These are phyloP conservation scores for Egretta garzetta DNA, from an alignment of 2,113 vertebrate genomes.

Conservation along the genomic window DNA sequence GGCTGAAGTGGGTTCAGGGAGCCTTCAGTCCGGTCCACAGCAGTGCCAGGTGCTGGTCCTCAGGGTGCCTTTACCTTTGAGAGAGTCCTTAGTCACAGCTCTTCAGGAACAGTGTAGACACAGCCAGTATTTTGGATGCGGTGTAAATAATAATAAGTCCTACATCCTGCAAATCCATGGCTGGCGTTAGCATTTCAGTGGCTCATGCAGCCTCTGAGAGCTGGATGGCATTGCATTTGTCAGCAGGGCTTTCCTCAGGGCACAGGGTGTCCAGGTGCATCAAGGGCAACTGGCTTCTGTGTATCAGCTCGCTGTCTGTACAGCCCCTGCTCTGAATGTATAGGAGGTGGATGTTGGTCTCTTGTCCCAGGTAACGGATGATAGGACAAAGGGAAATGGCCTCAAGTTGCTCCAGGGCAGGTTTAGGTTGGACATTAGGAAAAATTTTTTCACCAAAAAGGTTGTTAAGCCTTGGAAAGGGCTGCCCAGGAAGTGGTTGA, in stretches of 20 bases:
- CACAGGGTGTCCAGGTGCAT: background rate
- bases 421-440: too few relatives aligned
- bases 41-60: background rate
- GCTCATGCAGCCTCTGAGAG: background rate
- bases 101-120: background rate
- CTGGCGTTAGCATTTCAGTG: background rate
- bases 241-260: background rate
- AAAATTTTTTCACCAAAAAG: too few relatives aligned
- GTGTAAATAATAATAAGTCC: background rate
- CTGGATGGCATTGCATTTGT: background rate
- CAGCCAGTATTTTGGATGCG: background rate
- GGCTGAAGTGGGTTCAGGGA: background rate
- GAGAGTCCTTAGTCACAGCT: rapidly evolving
- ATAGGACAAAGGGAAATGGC: too few relatives aligned
- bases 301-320: background rate
- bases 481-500: too few relatives aligned
- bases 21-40: background rate
- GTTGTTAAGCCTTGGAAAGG: too few relatives aligned
- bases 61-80: background rate
- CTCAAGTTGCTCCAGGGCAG: too few relatives aligned
- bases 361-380: too few relatives aligned
- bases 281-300: rapidly evolving
- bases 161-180: background rate
- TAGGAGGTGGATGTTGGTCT: too few relatives aligned
- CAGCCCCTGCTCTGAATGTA: background rate